These are phyloP conservation scores for Hippocampus mohnikei DNA, from an alignment of 2,113 vertebrate species.

Conservation along the genomic window DNA sequence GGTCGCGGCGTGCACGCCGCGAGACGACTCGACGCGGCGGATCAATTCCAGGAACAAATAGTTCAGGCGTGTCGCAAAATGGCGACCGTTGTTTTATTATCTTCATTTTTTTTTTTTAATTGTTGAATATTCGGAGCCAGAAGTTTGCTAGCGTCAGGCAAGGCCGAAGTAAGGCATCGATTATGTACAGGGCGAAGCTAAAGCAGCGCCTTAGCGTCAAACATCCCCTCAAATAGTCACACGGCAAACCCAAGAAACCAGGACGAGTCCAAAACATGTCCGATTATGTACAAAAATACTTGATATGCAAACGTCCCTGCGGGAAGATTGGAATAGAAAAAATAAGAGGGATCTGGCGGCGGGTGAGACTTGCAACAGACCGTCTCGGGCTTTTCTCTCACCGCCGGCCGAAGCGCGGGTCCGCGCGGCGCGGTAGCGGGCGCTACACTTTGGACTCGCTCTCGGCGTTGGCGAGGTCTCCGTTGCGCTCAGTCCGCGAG, in stretches of 20 bases:
- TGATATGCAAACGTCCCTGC: constrained; percentile 70
- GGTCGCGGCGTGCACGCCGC: no score
- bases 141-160: no score
- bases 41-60: no score
- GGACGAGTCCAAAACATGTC: constrained; percentile 57
- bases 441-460: constrained; percentile 92
- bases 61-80: no score
- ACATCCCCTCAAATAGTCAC: constrained; percentile 69
- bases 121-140: no score
- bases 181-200: constrained; percentile 82
- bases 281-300: constrained; percentile 78
- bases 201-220: constrained; percentile 68
- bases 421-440: neutral
- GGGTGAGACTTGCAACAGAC: neutral
- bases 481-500: constrained; percentile 78
- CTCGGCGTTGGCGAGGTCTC: constrained; percentile 89
- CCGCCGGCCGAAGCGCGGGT: neutral
- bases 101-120: no score
- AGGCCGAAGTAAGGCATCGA: constrained; percentile 78
- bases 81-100: no score
- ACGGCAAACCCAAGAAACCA: constrained; percentile 53
- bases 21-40: no score
- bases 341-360: constrained; percentile 67
- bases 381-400: neutral
- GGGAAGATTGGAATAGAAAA: constrained; percentile 72